These are phyloP conservation scores for Brevimyrus niger DNA, from an alignment of 2,113 vertebrate genomes.

Conservation along the genomic window DNA sequence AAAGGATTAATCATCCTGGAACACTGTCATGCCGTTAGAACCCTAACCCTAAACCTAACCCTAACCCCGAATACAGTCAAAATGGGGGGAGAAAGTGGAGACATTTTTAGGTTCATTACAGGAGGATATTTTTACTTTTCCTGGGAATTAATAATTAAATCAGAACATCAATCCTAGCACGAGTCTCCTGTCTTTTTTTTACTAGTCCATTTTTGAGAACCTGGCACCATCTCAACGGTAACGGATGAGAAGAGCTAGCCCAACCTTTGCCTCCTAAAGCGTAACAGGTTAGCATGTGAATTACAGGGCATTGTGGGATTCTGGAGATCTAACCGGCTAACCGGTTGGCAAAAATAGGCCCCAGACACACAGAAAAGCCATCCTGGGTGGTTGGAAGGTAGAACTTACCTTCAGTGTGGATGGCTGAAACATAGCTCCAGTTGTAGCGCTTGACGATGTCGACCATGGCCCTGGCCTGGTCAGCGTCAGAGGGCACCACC, in stretches of 20 bases:
- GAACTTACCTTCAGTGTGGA: conserved; percentile 87
- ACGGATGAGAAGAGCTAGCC: background rate
- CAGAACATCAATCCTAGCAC: background rate
- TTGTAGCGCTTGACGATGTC: conserved; percentile 98
- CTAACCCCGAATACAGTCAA: background rate
- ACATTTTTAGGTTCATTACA: conserved; percentile 4
- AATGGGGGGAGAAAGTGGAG: conserved; percentile 1
- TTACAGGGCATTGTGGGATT: background rate
- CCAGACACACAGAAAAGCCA: background rate
- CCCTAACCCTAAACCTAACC: background rate
- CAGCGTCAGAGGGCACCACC: conserved; percentile 92
- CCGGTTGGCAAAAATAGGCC: background rate
- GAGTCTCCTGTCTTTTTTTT: background rate
- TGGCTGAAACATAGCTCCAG: conserved; percentile 97
- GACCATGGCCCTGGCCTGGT: conserved; percentile 95
- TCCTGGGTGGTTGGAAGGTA: background rate
- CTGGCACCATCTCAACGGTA: background rate
- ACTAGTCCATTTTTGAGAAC: background rate
- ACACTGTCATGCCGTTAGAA: background rate
- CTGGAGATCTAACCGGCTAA: background rate
- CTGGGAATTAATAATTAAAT: conserved; percentile 20
- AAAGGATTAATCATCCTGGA: background rate
- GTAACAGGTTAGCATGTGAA: background rate
- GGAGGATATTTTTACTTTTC: conserved; percentile 22
- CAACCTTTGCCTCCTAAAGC: background rate